Base-by-base conservation (phyloP, 2,888 invertebrate species). In the Agrochola lychnidis region DNA sequence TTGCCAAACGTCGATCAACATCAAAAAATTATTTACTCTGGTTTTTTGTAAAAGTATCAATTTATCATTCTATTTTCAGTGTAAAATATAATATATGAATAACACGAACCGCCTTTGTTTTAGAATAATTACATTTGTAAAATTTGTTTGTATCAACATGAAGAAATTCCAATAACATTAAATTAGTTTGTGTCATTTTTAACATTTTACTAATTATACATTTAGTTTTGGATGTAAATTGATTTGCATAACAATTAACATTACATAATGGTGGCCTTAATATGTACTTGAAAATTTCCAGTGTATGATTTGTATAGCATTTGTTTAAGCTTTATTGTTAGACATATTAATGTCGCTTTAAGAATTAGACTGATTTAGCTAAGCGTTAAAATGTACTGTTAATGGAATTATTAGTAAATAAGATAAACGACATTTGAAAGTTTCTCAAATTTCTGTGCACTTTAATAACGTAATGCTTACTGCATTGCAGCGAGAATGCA, bases 361-460 rank as follows among this genome's bases (percentile, higher is more conserved):
- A 96, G 96, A 95, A 96, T 96, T 96, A 96, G 96, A 96, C 96
- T 96, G 96, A 96, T 96, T 96, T 96, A 96, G 95, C 94, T 96
- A 96, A 96, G 96, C 95, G 95, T 96, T 96, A 92, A 93, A 94
- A 92, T 93, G 93, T 96, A 95, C 93, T 95, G 91, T 95, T 96
- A 95, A 94, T 94, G 94, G 93, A 94, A 92, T 92, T 94, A 89
- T 94, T 94, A 94, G 93, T 90, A 81, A 90, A 86, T 95, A 94
- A 93, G 92, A 89, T 94, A 87, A 92, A 93, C 94, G 93, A 94
- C 90, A 92, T 89, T 92, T 89, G 93, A 94, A 87, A 61, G 40
- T 74, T 75, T 72, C 53, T 78, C 70, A 83, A 74, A 74, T 81
- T 63, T 79, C 68, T 53, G 82, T 88, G 86, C 80, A 76, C 82